Evolutionary conservation across 2,113 vertebrate species (phyloP), one percentile per base, ranked within the genome.

Genomic region (Pseudorhombus dupliciocellatus): DNA sequence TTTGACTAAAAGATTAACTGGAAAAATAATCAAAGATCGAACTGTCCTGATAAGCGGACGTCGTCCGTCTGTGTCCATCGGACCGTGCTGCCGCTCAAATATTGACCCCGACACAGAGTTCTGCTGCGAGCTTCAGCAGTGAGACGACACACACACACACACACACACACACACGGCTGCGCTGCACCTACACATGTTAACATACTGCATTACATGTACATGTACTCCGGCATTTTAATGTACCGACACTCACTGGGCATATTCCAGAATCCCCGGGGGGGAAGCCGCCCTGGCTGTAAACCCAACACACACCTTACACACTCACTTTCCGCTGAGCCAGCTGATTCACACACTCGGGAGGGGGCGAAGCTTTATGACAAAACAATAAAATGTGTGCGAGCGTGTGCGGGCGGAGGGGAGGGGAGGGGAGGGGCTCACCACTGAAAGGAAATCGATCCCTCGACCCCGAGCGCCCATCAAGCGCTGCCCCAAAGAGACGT

Each of bases 21-120:
- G 18, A 26, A 61, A 2, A 26, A 26, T 10, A 40, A 24, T 26
- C 40, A 30, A 14, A 40, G 57, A 67, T 65, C 64, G n/a, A 40
- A 37, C 24, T 21, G 21, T 21, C 66, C 21, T n/a, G 64, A 44
- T 44, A 46, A 7, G n/a, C 18, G 57, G 55, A 24, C 51, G 12
- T 12, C 4, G 53, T 26, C 4, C 18, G 40, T 52, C 74, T 54
- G 46, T 46, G 66, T 30, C 40, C 67, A 53, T 20, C 52, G 1
- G 71, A 24, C 73, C 68, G 14, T 56, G 75, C 79, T 34, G 57
- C 46, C 71, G 56, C 72, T 21, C 63, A 81, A 87, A 87, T 87
- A 87, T 79, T 87, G 87, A 85, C 62, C 20, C 0, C 44, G 4
- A 2, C 53, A 15, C n/a, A 40, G 70, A 26, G 75, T n/a, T 71